A percentile compares a stretch with the other conserved stretches of the same genome.
phyloP scores from a whole-genome alignment of 2,888 invertebrate species.

The Eupeodes luniger region DNA sequence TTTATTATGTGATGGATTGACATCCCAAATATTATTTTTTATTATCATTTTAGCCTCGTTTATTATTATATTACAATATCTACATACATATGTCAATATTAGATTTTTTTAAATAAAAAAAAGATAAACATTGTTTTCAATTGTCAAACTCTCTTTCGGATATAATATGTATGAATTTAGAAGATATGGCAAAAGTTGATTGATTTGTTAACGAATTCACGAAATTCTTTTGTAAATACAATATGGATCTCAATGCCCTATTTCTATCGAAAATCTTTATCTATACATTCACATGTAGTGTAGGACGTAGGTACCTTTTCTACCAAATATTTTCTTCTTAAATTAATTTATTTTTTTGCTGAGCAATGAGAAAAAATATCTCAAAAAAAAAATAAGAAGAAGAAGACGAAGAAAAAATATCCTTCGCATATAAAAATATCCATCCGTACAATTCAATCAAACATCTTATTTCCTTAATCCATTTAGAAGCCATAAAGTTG shows the following conservation, averaged over 20 bases:
- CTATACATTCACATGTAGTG: neutral
- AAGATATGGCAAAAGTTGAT: neutral
- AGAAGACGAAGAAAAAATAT: neutral
- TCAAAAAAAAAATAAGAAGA: neutral
- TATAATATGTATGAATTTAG: too few relatives aligned
- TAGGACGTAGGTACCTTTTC: neutral
- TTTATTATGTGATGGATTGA: too few relatives aligned
- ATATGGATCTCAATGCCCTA: neutral
- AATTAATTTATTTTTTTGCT: conserved; percentile 33
- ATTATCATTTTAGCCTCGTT: too few relatives aligned
- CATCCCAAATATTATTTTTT: too few relatives aligned
- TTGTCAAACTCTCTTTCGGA: too few relatives aligned
- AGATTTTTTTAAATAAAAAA: too few relatives aligned
- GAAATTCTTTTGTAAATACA: neutral
- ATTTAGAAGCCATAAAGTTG: conserved; percentile 43
- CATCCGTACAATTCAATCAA: conserved; percentile 34
- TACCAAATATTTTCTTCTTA: neutral
- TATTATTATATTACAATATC: too few relatives aligned
- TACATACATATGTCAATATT: too few relatives aligned
- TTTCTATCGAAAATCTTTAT: neutral
- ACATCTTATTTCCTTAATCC: conserved; percentile 45
- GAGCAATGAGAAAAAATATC: neutral
- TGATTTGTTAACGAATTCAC: neutral
- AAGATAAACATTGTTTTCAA: too few relatives aligned
- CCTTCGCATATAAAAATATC: neutral